Base-by-base conservation (phyloP, 2,888 invertebrate genomes). In the Pardosa pseudoannulata region DNA sequence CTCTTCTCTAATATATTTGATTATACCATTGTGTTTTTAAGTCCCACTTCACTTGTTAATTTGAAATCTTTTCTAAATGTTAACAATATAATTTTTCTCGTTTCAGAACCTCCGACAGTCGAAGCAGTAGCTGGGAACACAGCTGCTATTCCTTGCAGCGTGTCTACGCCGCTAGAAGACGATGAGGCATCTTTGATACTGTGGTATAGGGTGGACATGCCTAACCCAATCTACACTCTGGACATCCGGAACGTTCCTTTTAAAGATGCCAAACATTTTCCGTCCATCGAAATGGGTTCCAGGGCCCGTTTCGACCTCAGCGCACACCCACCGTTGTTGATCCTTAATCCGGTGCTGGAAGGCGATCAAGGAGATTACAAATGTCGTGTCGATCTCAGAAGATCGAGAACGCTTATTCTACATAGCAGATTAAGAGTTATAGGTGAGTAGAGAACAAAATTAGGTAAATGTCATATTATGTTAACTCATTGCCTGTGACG, bases 151-250 rank as follows among this genome's bases (percentile, higher is more conserved):
- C 88, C 88, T 0, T 88, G 88, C 36, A 87, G 72, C 32, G 70
- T 88, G 16, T 76, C 87, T 0, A 67, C 73, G 5, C 75, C 87
- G 0, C 67, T 83, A 6, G 73, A 41, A 28, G 88, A 87, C 16
- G 88, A 82, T n/a, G 64, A 74, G 13, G 87, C 87, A 1, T 75
- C 88, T 0, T 68, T 88, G 6, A 79, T 88, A 7, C 75, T 88
- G 0, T 88, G 88, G 88, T 88, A 88, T 46, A 68, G 72, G 50
- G 79, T 67, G n/a, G 85, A 74, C 32, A 19, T 70, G n/a, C 76
- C 81, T 19, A 80, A 80, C 11, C 88, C 88, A 23, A 87, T 88
- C 0, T 88, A 88, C 36, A 88, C 87, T 1, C 29, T 88, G 32
- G 88, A 88, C 62, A 74, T 80, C 19, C 19, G 88, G 19, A 71